Evolutionary conservation across 2,888 invertebrate species (phyloP).

Genomic region (Gnatocerus cornutus): DNA sequence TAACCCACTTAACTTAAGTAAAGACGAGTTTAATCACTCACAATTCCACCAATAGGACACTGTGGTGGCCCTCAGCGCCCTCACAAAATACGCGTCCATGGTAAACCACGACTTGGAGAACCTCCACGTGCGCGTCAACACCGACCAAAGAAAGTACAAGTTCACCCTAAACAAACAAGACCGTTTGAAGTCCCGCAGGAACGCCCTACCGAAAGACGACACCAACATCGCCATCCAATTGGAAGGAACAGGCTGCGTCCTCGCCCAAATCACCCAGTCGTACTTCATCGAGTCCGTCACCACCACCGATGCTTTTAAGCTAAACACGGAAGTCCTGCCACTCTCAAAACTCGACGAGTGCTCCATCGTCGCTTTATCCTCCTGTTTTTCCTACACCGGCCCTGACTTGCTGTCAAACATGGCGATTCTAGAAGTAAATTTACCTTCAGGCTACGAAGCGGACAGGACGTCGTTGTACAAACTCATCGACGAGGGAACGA

Average conservation of each 20-base stretch:
- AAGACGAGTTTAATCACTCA: too few relatives aligned
- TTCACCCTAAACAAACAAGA: constrained; percentile 69
- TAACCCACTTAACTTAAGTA: too few relatives aligned
- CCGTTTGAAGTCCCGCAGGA: constrained; percentile 71
- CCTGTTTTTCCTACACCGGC: constrained; percentile 67
- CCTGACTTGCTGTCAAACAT: constrained; percentile 75
- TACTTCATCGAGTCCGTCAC: constrained; percentile 72
- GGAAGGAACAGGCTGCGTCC: constrained; percentile 74
- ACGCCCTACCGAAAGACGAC: constrained; percentile 70
- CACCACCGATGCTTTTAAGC: constrained; percentile 73
- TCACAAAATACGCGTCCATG: constrained; percentile 74
- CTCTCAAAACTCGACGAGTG: constrained; percentile 71
- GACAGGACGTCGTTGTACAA: constrained; percentile 75
- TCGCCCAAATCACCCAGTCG: constrained; percentile 72
- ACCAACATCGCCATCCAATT: constrained; percentile 71
- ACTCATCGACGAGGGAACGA: constrained; percentile 69
- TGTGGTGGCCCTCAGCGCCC: constrained; percentile 76
- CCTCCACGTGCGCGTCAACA: neutral
- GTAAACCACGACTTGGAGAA: constrained; percentile 70
- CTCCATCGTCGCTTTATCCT: constrained; percentile 69
- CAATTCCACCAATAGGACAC: constrained; percentile 73
- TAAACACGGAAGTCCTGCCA: constrained; percentile 70
- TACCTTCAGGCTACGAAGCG: constrained; percentile 78
- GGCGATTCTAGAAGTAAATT: constrained; percentile 76
- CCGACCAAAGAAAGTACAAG: neutral